Conservation (phyloP, 2,113 vertebrate genomes). For the Emydocephalus ijimae region DNA sequence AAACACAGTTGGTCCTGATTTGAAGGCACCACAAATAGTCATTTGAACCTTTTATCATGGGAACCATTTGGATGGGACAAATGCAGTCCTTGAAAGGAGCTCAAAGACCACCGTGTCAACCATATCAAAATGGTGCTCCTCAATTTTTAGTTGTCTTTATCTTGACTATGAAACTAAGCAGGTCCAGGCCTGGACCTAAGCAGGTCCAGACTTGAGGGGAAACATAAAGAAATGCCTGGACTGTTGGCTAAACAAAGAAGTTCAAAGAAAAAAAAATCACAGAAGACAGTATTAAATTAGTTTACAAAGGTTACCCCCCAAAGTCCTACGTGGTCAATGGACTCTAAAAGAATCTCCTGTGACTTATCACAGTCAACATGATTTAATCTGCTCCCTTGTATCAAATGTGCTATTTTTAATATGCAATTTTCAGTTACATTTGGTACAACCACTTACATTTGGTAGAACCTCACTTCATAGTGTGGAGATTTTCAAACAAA, state of each 20-base stretch:
- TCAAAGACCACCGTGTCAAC: background rate
- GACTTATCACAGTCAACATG: background rate
- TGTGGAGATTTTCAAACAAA: background rate
- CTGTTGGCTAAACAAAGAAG: background rate
- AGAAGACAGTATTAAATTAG: background rate
- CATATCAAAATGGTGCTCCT: background rate
- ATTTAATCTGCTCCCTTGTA: background rate
- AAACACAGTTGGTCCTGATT: background rate
- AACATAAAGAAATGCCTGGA: background rate
- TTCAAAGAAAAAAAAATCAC: background rate
- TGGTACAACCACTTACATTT: background rate
- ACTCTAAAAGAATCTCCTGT: background rate
- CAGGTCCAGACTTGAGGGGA: background rate
- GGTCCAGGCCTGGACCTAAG: background rate
- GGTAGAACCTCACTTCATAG: background rate
- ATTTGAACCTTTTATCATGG: no score
- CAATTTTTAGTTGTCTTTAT: background rate
- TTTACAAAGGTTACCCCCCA: background rate
- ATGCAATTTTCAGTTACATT: background rate
- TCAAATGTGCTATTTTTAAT: background rate
- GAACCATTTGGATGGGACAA: background rate
- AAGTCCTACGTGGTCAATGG: background rate
- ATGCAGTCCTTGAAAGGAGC: background rate
- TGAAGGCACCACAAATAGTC: background rate
- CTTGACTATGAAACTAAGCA: background rate